Base-by-base conservation (phyloP, 2,888 invertebrate species). In the Hirtodrosophila alboralis region DNA sequence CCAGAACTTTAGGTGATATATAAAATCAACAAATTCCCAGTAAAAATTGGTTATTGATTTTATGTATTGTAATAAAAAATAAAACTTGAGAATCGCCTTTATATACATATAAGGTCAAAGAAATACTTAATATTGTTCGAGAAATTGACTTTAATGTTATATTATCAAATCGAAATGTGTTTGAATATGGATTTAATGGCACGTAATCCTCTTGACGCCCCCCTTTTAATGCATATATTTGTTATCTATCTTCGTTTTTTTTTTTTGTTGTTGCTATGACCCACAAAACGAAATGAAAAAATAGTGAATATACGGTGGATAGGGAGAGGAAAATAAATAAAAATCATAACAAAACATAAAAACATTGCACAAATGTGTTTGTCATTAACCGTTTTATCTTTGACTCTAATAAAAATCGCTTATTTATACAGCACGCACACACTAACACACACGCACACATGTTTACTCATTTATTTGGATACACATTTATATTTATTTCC, bases 351-450 rank as follows among this genome's bases (percentile, higher is more conserved):
- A 47, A 48, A 45, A 41, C 62, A 62, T 31, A 52, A 45, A 62
- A 62, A 52, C 34, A 37, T 49, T 64, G 56, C 31, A 57, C 41
- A 56, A 67, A 73, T 53, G 58, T 49, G 62, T 54, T 56, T 63
- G 75, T 71, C 79, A 76, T 79, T 79, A 79, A 75, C 75, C 45
- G 75, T 75, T 76, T 76, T 79, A 79, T 79, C 75, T 64, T 41
- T 53, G 30, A 49, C 56, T 61, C 41, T 53, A 68, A 66, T 61
- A 52, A 63, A 59, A 59, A 60, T 58, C 51, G 47, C 27, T 48
- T 57, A 57, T 65, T 65, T 52, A 57, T 34, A 57, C 37, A 27
- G 13, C 18, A 18, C 18, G 18, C 38, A 21, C 16, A 34, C 26
- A 31, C 34, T 37, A 40, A 49, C 37, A 52, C 43, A 54, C 33